Evolutionary conservation across 1,140 invertebrate species (phyloP).

Genomic region (Penaeus japonicus): DNA sequence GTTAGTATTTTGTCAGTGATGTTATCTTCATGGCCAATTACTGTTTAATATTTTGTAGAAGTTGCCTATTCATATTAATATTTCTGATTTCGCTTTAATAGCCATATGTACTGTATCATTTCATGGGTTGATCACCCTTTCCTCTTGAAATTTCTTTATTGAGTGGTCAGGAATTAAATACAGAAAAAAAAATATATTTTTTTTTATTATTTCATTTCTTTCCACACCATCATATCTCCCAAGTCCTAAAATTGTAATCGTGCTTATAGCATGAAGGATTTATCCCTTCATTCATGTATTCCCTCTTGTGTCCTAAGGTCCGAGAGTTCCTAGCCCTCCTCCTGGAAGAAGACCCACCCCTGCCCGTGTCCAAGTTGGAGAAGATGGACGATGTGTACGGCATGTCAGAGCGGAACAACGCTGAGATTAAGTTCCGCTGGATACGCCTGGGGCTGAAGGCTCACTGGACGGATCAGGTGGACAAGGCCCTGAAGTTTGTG

Average conservation of each 20-base stretch:
- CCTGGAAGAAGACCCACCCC: constrained; percentile 68
- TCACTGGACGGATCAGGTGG: constrained; percentile 73
- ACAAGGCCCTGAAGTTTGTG: constrained; percentile 77
- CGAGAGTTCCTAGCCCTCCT: constrained; percentile 78
- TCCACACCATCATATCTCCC: too few species aligned
- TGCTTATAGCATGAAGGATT: too few species aligned
- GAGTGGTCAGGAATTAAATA: too few species aligned
- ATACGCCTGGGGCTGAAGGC: constrained; percentile 79
- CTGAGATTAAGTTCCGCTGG: constrained; percentile 81
- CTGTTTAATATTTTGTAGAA: not conserved
- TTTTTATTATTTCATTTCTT: too few species aligned
- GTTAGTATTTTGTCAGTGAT: not conserved
- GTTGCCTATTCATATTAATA: too few species aligned
- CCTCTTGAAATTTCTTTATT: too few species aligned
- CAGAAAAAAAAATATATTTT: too few species aligned
- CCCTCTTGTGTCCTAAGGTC: not conserved
- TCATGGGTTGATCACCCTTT: too few species aligned
- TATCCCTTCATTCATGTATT: too few species aligned
- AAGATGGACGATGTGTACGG: constrained; percentile 75
- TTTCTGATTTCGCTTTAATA: too few species aligned
- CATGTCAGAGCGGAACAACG: constrained; percentile 74
- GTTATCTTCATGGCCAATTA: not conserved
- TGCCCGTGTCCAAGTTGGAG: constrained; percentile 71
- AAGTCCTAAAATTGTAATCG: too few species aligned
- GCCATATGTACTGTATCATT: too few species aligned